A percentile compares a stretch with the other conserved stretches of the same genome.
These are phyloP conservation scores for Leptobrachium leishanense DNA, from an alignment of 2,113 vertebrate genomes.

Conservation along the genomic window DNA sequence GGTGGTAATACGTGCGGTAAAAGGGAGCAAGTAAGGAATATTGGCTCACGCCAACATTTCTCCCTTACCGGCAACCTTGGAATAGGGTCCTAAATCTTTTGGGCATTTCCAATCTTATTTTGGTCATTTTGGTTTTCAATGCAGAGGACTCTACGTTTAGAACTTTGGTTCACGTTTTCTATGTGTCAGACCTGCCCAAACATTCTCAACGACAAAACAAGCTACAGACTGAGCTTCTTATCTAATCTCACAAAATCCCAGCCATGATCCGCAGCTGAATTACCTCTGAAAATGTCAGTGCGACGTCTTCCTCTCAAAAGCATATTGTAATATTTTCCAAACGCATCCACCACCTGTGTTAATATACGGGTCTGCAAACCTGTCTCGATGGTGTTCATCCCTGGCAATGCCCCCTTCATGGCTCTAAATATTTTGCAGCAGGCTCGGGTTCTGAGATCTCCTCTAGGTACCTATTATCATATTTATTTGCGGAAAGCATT, in stretches of 20 bases:
- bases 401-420: neutral
- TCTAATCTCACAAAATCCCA: neutral
- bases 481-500: neutral
- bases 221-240: neutral
- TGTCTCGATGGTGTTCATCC: neutral
- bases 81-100: too few species aligned
- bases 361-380: neutral
- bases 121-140: too few species aligned
- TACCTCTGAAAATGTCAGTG: slow-evolving; percentile 2
- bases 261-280: neutral
- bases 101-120: too few species aligned
- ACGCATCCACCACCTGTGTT: slow-evolving; percentile 7
- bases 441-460: neutral
- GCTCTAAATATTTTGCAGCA: neutral
- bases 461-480: neutral
- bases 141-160: too few species aligned
- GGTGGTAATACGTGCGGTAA: too few species aligned
- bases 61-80: too few species aligned
- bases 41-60: too few species aligned
- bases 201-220: neutral
- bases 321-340: neutral
- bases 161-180: too few species aligned
- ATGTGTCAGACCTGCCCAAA: too few species aligned
- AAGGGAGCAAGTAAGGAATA: too few species aligned
- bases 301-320: neutral